These are phyloP conservation scores for Heteropelma amictum DNA, from an alignment of 2,888 invertebrate genomes.

Conservation along the genomic window DNA sequence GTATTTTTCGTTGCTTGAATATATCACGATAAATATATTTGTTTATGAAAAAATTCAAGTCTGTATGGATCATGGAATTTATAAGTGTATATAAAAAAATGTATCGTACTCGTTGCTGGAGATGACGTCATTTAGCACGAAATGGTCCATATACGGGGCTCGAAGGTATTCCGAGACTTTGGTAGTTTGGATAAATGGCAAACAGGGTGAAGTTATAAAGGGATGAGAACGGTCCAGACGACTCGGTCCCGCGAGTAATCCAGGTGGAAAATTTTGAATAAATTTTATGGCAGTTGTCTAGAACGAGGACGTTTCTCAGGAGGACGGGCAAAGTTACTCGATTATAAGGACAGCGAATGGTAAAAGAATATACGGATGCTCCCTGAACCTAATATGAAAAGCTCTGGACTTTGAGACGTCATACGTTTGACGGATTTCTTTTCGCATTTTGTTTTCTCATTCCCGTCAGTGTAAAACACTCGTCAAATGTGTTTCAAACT, in stretches of 20 bases:
- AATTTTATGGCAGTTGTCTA: slow-evolving; percentile 43
- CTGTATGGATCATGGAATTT: neutral
- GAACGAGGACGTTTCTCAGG: slow-evolving; percentile 16
- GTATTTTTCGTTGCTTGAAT: too few species aligned
- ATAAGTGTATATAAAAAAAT: neutral
- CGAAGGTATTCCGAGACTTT: slow-evolving; percentile 22
- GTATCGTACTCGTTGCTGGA: neutral
- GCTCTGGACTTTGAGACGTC: slow-evolving; percentile 4
- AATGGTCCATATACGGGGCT: neutral
- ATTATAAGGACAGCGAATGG: slow-evolving; percentile 44
- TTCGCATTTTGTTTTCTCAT: neutral
- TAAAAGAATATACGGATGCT: neutral
- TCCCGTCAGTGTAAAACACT: neutral
- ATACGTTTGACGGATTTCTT: too few species aligned
- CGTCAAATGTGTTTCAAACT: too few species aligned
- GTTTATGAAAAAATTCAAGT: too few species aligned
- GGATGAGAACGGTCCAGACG: slow-evolving; percentile 28
- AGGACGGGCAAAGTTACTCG: slow-evolving; percentile 45
- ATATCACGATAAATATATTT: too few species aligned
- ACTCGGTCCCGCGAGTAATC: slow-evolving; percentile 51
- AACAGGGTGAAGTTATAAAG: slow-evolving; percentile 17
- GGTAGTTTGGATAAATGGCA: slow-evolving; percentile 38
- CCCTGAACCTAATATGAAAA: neutral
- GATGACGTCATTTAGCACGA: neutral
- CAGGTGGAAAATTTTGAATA: slow-evolving; percentile 54